Evolutionary conservation across 2,113 vertebrate genomes (phyloP), one percentile per base, ranked within the genome.

Genomic region (Psittacula cyanocephala): DNA sequence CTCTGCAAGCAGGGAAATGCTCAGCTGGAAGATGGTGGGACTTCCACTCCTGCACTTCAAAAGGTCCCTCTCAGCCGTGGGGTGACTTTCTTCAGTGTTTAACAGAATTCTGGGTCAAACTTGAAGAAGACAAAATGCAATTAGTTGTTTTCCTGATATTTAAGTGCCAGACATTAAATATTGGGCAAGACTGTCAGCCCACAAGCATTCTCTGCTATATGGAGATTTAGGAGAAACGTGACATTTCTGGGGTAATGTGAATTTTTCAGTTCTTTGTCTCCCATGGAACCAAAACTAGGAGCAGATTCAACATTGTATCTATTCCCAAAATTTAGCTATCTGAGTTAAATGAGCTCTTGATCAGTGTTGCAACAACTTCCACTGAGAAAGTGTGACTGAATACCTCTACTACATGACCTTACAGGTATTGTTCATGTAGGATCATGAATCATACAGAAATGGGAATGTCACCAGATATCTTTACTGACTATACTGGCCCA

Each of bases 381-480:
- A 53, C 1, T 25, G 46, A 70, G 25, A 15, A 29, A 63, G 31
- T 16, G 1, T 0, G 0, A 39, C 25, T 0, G 0, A 57, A n/a
- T 59, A 35, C 7, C 7, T 35, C 64, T 88, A 39, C 33, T 47
- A 24, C 6, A 27, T 0, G 9, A 35, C 20, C 33, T 69, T 25
- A 44, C 17, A 78, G 39, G 41, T 14, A 47, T 3, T 55, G 13
- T 15, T 64, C 12, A 7, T 9, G 0, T 4, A 35, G 69, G 35
- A 50, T 31, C 25, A 46, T 33, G 69, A 64, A 81, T 50, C n/a
- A 17, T 13, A 10, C 0, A 20, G n/a, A 55, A 75, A 15, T 71
- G 59, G 65, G 78, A 68, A 52, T 65, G 10, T 9, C 19, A 62
- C 25, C 27, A 57, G 60, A 14, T 62, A 37, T 8, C 52, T 53